Evolutionary conservation across 35 echinoderm and acorn worm species (phyloP).

Genomic region (Strongylocentrotus purpuratus): DNA sequence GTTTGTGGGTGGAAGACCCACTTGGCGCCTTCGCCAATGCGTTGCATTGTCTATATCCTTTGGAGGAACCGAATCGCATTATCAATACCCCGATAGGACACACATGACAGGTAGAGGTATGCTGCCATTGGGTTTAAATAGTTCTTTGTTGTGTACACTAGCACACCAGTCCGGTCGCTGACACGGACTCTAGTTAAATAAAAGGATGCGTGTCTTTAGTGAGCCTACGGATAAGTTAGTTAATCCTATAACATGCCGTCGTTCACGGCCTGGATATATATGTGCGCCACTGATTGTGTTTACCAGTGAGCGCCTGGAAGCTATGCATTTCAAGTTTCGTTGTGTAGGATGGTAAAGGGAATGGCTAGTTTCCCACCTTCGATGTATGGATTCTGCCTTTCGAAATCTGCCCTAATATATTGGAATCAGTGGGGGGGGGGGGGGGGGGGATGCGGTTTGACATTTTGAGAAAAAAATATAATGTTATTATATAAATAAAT

Average conservation of each 20-base stretch:
- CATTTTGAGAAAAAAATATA: too few species aligned
- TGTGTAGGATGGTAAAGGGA: neutral
- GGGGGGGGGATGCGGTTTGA: too few species aligned
- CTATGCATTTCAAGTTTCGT: neutral
- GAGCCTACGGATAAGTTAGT: neutral
- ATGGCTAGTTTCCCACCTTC: neutral
- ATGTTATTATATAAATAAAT: too few species aligned
- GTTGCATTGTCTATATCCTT: neutral
- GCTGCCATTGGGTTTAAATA: neutral
- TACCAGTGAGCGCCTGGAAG: neutral
- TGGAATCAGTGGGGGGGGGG: too few species aligned
- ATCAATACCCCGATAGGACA: neutral
- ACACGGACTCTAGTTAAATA: neutral
- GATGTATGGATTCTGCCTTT: neutral
- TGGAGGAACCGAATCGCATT: neutral
- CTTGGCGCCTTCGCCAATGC: neutral
- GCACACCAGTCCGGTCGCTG: neutral
- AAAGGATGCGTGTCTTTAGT: slow-evolving; percentile 9
- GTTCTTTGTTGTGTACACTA: neutral
- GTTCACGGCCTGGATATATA: neutral
- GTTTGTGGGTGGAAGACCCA: neutral
- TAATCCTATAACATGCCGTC: slow-evolving; percentile 9
- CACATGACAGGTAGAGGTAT: neutral
- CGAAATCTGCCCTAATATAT: too few species aligned
- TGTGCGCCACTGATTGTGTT: neutral